phyloP scores from a whole-genome alignment of 2,797 vertebrate genomes.

The Anas capensis region DNA sequence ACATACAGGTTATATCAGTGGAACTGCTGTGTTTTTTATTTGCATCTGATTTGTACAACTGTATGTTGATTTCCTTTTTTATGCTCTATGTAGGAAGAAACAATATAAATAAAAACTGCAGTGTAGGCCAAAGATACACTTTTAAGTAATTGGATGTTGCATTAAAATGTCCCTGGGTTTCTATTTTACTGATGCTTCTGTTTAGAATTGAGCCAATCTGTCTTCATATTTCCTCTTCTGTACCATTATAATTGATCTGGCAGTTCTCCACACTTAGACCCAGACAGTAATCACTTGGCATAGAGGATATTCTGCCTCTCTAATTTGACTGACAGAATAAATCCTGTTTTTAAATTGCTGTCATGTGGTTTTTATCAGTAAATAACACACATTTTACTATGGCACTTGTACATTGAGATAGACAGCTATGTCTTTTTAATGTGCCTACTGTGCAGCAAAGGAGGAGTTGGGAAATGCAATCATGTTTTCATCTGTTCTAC shows the following conservation, averaged over 20 bases:
- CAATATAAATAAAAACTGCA: conserved; percentile 41
- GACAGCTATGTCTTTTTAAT: conserved; percentile 69
- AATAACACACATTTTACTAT: conserved; percentile 77
- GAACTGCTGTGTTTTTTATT: background rate
- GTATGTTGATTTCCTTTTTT: background rate
- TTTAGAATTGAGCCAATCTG: conserved; percentile 78
- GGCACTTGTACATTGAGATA: conserved; percentile 60
- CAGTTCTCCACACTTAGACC: conserved; percentile 61
- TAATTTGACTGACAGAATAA: conserved; percentile 78
- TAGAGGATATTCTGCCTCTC: conserved; percentile 70
- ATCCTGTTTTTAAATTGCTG: conserved; percentile 71
- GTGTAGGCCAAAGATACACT: conserved; percentile 18
- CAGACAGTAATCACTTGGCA: conserved; percentile 71
- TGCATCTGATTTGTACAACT: background rate
- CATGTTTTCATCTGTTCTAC: conserved; percentile 34
- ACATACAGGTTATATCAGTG: background rate
- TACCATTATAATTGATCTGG: conserved; percentile 79
- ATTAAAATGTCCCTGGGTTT: conserved; percentile 76
- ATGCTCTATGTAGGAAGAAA: background rate
- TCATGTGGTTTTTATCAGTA: conserved; percentile 78
- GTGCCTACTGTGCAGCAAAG: background rate
- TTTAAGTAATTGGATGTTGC: conserved; percentile 73
- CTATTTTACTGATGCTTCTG: conserved; percentile 73
- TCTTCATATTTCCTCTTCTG: conserved; percentile 80
- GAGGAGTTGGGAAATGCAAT: conserved; percentile 31